A percentile compares a stretch with the other conserved stretches of the same genome.
Evolutionary conservation across 2,888 invertebrate genomes (phyloP).

Genomic region (Rhodophaea formosa): DNA sequence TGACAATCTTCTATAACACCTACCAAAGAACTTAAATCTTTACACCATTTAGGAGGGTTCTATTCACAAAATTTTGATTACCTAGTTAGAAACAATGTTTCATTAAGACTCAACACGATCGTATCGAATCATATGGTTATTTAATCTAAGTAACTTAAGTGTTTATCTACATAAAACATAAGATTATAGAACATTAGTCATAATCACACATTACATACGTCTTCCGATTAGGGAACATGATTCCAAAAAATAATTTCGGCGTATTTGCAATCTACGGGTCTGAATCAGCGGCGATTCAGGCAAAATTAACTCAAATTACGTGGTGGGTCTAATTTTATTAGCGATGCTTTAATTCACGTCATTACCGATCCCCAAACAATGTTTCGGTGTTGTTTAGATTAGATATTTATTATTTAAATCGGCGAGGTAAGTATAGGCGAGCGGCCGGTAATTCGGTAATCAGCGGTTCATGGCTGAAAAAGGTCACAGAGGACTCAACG

Average conservation of each 20-base stretch:
- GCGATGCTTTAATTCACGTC: conserved; percentile 72
- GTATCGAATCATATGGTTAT: neutral
- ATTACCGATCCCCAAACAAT: conserved; percentile 72
- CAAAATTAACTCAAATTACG: conserved; percentile 74
- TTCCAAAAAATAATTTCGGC: conserved; percentile 50
- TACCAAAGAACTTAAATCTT: no score
- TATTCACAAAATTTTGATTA: no score
- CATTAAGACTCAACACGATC: neutral
- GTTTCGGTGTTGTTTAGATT: conserved; percentile 75
- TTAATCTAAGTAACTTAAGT: neutral
- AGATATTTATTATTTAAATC: conserved; percentile 81
- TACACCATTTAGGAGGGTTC: no score
- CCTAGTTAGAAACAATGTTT: no score
- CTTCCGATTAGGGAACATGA: conserved; percentile 36
- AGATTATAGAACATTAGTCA: conserved; percentile 6
- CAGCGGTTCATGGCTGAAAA: conserved; percentile 62
- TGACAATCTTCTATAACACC: no score
- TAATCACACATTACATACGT: conserved; percentile 23
- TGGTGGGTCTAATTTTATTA: conserved; percentile 74
- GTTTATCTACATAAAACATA: conserved; percentile 6
- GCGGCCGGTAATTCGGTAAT: conserved; percentile 77
- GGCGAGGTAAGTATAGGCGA: conserved; percentile 74
- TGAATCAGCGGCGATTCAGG: conserved; percentile 69
- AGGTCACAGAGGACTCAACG: conserved; percentile 64
- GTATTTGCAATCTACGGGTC: conserved; percentile 51